A percentile compares a stretch with the other conserved stretches of the same genome.
Evolutionary conservation across 2,113 vertebrate species (phyloP).

Genomic region (Lanius ludovicianus): DNA sequence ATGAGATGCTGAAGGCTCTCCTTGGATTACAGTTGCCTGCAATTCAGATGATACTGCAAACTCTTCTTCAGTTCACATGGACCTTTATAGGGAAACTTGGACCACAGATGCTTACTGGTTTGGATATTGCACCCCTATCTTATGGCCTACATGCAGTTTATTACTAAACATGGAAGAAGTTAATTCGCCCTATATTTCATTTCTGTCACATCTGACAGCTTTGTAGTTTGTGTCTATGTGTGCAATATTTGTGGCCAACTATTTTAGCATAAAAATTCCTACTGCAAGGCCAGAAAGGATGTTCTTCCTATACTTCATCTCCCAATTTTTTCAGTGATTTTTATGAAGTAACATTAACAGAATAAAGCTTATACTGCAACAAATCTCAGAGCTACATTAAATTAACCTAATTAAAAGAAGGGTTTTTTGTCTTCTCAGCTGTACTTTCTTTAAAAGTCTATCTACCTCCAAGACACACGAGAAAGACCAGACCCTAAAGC

Average conservation of each 20-base stretch:
- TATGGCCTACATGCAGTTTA: not conserved
- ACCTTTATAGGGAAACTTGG: not conserved
- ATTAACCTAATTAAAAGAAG: not conserved
- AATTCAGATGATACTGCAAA: not conserved
- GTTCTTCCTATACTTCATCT: not conserved
- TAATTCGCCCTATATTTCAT: not conserved
- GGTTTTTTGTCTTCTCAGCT: not conserved
- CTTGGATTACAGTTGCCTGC: not conserved
- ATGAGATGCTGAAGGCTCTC: not conserved
- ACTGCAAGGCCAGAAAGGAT: not conserved
- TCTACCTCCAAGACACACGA: not conserved
- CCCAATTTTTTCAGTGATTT: not conserved
- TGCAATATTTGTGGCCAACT: not conserved
- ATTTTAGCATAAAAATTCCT: slow-evolving; percentile 18
- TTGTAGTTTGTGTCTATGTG: not conserved
- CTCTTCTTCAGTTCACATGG: not conserved
- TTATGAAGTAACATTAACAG: not conserved
- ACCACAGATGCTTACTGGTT: not conserved
- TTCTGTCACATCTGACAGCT: slow-evolving; percentile 26
- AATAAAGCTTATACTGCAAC: not conserved
- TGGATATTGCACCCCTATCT: not conserved
- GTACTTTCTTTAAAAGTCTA: not conserved
- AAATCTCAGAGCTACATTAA: not conserved
- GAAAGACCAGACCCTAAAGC: not conserved
- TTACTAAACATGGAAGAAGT: slow-evolving; percentile 30